Evolutionary conservation across 1,140 invertebrate species (phyloP), one percentile per base, ranked within the genome.

Genomic region (Anadara kagoshimensis): DNA sequence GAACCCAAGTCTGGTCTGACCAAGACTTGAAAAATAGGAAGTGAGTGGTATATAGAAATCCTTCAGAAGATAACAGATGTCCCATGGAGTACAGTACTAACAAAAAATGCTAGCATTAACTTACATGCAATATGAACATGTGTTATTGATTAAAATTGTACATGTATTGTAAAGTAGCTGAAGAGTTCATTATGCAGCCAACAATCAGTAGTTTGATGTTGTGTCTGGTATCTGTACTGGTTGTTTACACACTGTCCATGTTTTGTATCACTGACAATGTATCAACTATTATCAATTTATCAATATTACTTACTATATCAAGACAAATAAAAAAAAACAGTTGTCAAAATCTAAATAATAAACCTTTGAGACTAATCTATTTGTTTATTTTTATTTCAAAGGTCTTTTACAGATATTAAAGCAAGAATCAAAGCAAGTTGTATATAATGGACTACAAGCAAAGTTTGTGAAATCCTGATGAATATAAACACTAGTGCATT

Each of bases 361-460:
- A 12, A n/a, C 14, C 11, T 18, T 59, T 7, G 22, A 29, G 57
- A 1, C 8, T 36, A 8, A n/a, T 1, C 36, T 44, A 22, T 76
- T 73, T 69, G 43, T 81, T 71, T 84, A 85, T 82, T 85, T 78
- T 83, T 90, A 78, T 83, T 63, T 94, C 92, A 73, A 90, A 94
- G 94, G 90, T 81, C 90, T 95, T 49, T 92, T 91, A 85, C 91
- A 92, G 78, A 91, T 94, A 71, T 85, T 95, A 22, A 91, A 93
- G 73, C 93, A 94, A 86, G 90, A 88, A 70, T 91, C 93, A 65
- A 92, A 92, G 64, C 93, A 93, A 79, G 93, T 92, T 90, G 90
- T 94, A 56, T 95, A 95, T 83, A 95, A 95, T 90, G 94, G 94
- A 83, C 88, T 95, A 80, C 90, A 91, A n/a, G n/a, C n/a, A n/a